A percentile compares a stretch with the other conserved stretches of the same genome.
These are phyloP conservation scores for Mustela nigripes DNA, from an alignment of 2,113 vertebrate species.

Conservation along the genomic window DNA sequence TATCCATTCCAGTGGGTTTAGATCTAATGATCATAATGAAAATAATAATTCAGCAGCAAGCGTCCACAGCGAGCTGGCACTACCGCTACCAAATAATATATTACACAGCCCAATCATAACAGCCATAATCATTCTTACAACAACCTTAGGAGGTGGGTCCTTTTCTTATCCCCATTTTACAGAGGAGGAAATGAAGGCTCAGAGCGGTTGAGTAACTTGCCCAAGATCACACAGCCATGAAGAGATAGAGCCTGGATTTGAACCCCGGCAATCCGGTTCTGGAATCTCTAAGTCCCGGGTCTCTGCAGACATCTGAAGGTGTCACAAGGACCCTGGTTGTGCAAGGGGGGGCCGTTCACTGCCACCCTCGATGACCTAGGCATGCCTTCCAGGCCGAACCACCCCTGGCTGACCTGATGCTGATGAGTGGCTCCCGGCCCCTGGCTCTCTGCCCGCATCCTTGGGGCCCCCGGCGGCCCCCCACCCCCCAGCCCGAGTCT, in stretches of 20 bases:
- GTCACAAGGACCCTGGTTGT: not conserved
- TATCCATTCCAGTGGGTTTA: not conserved
- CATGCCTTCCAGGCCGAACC: not conserved
- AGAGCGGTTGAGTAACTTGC: not conserved
- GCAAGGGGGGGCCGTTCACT: not conserved
- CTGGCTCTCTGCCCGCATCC: not conserved
- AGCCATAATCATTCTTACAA: not conserved
- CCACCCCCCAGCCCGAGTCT: not conserved
- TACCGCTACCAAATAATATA: not conserved
- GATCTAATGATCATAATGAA: not conserved
- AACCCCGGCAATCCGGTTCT: not conserved
- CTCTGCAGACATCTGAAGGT: not conserved
- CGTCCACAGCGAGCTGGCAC: not conserved
- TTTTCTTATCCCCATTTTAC: not conserved
- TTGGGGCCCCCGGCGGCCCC: not conserved
- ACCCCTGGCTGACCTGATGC: not conserved
- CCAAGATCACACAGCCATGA: not conserved
- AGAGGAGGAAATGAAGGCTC: constrained; percentile 37
- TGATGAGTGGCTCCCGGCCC: not conserved
- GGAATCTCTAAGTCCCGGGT: not conserved
- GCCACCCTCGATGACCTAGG: not conserved
- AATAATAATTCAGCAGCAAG: not conserved
- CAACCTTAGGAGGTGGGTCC: not conserved
- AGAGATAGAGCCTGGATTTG: not conserved
- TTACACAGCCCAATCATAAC: not conserved